A percentile compares a stretch with the other conserved stretches of the same genome.
phyloP scores from a whole-genome alignment of 64 coral and sea anemone genomes.

The Montipora capricornis region DNA sequence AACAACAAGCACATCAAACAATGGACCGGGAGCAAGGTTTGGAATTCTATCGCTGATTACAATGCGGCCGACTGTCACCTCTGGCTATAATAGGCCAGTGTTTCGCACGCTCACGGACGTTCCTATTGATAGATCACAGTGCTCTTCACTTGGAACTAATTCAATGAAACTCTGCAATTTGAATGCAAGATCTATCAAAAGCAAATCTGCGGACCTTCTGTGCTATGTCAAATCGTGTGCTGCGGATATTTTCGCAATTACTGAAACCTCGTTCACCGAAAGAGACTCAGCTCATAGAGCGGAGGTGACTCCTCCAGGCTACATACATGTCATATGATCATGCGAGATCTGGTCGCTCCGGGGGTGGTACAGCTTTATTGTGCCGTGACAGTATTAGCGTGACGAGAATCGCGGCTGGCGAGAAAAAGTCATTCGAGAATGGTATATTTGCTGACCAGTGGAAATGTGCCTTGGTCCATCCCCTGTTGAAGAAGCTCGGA shows the following conservation, averaged over 20 bases:
- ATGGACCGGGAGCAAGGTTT: background rate
- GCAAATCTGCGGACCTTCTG: conserved; percentile 73
- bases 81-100: background rate
- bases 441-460: conserved; percentile 25
- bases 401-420: conserved; percentile 36
- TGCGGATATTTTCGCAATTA: conserved; percentile 72
- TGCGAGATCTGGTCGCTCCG: conserved; percentile 18
- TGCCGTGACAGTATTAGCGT: conserved; percentile 47
- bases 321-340: conserved; percentile 44
- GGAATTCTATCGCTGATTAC: background rate
- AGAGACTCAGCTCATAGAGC: conserved; percentile 36
- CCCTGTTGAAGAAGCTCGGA: conserved; percentile 14
- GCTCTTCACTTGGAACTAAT: background rate
- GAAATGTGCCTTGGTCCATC: conserved; percentile 22
- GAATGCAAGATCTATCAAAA: conserved; percentile 5
- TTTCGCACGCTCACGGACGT: background rate
- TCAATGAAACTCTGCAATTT: background rate
- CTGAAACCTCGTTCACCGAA: conserved; percentile 43
- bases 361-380: conserved; percentile 48
- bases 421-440: conserved; percentile 57
- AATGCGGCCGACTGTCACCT: background rate
- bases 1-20: background rate
- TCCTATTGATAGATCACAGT: conserved; percentile 11
- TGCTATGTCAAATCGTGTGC: conserved; percentile 57
- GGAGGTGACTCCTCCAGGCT: background rate